phyloP scores from a whole-genome alignment of 2,888 invertebrate species.

The Tipula unca region DNA sequence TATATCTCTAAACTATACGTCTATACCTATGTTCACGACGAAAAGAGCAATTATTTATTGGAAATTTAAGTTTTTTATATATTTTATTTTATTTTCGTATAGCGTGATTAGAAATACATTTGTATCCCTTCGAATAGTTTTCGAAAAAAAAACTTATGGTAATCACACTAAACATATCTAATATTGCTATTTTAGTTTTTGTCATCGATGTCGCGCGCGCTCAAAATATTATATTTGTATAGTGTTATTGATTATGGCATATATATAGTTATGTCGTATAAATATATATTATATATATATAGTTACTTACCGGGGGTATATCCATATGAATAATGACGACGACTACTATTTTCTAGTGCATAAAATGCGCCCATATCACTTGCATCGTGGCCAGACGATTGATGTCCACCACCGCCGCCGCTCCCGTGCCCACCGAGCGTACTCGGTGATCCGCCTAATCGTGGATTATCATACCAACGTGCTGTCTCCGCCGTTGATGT shows the following conservation, averaged over 20 bases:
- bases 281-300: not conserved
- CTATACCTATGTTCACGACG: not conserved
- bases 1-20: not conserved
- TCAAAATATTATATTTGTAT: too few species aligned
- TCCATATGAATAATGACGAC: conserved; percentile 41
- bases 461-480: conserved; percentile 44
- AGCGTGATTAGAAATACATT: conserved; percentile 8
- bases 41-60: conserved; percentile 8
- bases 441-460: conserved; percentile 41
- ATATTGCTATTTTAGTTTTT: not conserved
- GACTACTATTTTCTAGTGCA: conserved; percentile 41
- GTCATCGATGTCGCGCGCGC: not conserved
- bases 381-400: conserved; percentile 36
- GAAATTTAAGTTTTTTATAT: too few species aligned
- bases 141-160: not conserved
- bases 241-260: too few species aligned
- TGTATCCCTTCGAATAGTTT: not conserved
- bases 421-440: conserved; percentile 31
- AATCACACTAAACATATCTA: not conserved
- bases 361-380: conserved; percentile 44
- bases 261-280: too few species aligned
- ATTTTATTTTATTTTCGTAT: not conserved
- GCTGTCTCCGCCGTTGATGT: conserved; percentile 44
- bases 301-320: conserved; percentile 40
- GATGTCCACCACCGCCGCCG: conserved; percentile 31